Evolutionary conservation across 2,888 invertebrate genomes (phyloP).

Genomic region (Drosophila paramelanica): DNA sequence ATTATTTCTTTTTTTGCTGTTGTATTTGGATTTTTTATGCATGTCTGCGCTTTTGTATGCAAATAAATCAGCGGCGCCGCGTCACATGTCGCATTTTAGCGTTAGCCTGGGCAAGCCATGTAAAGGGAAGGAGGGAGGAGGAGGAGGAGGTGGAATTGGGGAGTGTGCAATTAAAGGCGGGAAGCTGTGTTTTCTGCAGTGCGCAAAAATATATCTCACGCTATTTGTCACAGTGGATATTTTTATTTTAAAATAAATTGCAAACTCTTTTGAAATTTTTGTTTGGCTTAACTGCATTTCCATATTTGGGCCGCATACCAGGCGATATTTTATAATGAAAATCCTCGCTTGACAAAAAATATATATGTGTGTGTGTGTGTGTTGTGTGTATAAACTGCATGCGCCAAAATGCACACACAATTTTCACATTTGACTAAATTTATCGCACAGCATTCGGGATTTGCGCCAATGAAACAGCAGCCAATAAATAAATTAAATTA

Average conservation of each 20-base stretch:
- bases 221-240: constrained; percentile 83
- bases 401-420: constrained; percentile 81
- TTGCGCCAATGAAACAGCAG: constrained; percentile 84
- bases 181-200: constrained; percentile 49
- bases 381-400: constrained; percentile 50
- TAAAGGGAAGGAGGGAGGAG: not conserved
- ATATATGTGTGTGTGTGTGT: constrained; percentile 26
- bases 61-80: constrained; percentile 81
- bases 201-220: constrained; percentile 79
- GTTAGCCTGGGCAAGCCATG: not conserved
- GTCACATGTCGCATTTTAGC: constrained; percentile 72
- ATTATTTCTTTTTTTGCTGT: constrained; percentile 35
- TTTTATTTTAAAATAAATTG: constrained; percentile 79
- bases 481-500: constrained; percentile 85
- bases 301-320: constrained; percentile 44
- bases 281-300: constrained; percentile 50
- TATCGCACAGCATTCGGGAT: constrained; percentile 78
- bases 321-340: constrained; percentile 84
- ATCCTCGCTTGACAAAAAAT: constrained; percentile 74
- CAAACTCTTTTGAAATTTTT: constrained; percentile 70
- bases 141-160: too few relatives aligned
- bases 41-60: constrained; percentile 79
- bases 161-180: constrained; percentile 16
- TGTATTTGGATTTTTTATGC: constrained; percentile 46
- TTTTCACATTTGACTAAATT: constrained; percentile 84